Conservation (phyloP, 2,797 vertebrate genomes). For the Stomatorhinus walkeri region DNA sequence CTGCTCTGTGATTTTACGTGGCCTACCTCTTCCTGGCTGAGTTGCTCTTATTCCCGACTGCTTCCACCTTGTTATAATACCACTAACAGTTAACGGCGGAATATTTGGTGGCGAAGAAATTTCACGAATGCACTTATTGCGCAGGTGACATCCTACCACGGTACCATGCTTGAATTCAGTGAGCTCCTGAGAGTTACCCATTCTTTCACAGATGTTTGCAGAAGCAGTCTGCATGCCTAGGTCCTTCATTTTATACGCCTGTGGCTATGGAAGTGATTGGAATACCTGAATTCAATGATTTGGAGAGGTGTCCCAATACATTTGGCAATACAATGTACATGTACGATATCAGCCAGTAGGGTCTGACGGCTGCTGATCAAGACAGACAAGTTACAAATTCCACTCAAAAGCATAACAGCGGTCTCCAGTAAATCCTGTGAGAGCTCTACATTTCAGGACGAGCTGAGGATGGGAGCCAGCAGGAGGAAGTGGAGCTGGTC, state of each 20-base stretch:
- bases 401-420: not conserved
- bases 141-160: not conserved
- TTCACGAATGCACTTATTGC: not conserved
- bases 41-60: not conserved
- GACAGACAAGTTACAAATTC: not conserved
- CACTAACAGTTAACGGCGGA: too few species aligned
- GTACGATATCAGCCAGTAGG: not conserved
- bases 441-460: not conserved
- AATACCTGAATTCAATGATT: not conserved
- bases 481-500: slow-evolving; percentile 45
- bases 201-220: not conserved
- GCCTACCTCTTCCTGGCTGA: too few species aligned
- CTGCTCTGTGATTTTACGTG: too few species aligned
- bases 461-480: slow-evolving; percentile 50
- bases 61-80: too few species aligned
- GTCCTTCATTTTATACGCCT: not conserved
- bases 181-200: too few species aligned
- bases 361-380: not conserved
- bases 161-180: not conserved
- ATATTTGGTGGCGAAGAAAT: not conserved
- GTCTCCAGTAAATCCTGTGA: not conserved
- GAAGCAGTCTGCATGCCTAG: not conserved
- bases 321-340: not conserved
- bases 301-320: not conserved
- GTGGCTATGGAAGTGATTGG: too few species aligned